These are phyloP conservation scores for cat (Felis catus) DNA, from an alignment of 2,113 vertebrate genomes.

Conservation along the genomic window DNA sequence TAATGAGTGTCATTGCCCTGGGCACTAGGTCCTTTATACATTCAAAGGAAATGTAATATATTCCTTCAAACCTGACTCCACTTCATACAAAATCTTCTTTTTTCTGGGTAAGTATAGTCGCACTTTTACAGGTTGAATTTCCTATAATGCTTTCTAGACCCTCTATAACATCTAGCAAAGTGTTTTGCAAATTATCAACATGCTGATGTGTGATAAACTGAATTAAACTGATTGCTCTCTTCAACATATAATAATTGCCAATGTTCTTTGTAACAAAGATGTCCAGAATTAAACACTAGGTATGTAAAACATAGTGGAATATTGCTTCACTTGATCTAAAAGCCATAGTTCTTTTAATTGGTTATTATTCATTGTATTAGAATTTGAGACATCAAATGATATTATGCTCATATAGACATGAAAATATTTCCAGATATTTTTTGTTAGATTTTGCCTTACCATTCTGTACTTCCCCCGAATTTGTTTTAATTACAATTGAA, in stretches of 20 bases:
- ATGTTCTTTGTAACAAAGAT: neutral
- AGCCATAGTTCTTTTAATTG: neutral
- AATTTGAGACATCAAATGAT: neutral
- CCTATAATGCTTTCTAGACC: neutral
- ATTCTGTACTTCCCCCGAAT: neutral
- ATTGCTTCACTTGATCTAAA: neutral
- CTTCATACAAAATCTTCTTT: neutral
- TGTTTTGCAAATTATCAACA: neutral
- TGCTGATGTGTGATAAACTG: neutral
- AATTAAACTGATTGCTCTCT: neutral
- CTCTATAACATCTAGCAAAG: neutral
- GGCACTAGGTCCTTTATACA: neutral
- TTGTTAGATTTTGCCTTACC: neutral
- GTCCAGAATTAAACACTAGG: neutral
- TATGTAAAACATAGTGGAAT: neutral
- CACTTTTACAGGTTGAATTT: neutral
- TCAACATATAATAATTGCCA: neutral
- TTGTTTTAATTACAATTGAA: neutral
- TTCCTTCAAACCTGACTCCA: neutral
- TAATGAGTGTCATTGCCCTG: neutral
- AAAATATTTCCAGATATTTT: conserved; percentile 4
- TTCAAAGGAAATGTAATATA: neutral
- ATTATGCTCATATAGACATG: neutral
- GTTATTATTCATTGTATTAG: neutral
- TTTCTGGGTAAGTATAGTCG: neutral